Evolutionary conservation across 1,140 invertebrate species (phyloP).

Genomic region (Sesamia nonagrioides): DNA sequence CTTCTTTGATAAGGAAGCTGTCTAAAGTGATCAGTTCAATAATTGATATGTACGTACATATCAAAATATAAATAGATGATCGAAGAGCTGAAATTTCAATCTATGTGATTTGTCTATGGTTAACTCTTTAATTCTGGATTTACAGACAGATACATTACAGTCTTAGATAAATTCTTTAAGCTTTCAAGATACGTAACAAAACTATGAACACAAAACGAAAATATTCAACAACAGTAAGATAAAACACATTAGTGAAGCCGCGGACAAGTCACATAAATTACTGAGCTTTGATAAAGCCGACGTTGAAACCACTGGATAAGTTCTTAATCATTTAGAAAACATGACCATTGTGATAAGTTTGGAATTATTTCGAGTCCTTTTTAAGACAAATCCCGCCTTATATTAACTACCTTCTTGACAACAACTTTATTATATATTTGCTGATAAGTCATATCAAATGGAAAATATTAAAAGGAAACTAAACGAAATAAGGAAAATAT

Average conservation of each 20-base stretch:
- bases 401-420: constrained; percentile 13
- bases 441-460: constrained; percentile 39
- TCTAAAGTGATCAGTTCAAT: neutral
- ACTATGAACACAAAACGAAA: constrained; percentile 44
- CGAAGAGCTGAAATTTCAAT: neutral
- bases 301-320: constrained; percentile 62
- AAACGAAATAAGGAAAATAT: constrained; percentile 68
- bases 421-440: constrained; percentile 25
- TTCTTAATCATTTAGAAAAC: constrained; percentile 64
- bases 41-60: too few relatives aligned
- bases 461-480: constrained; percentile 53
- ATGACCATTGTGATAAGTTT: constrained; percentile 61
- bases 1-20: neutral
- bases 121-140: constrained; percentile 22
- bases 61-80: neutral
- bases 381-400: constrained; percentile 27
- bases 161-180: constrained; percentile 11
- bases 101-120: neutral
- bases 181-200: constrained; percentile 37
- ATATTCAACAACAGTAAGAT: constrained; percentile 64
- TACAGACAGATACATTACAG: constrained; percentile 3
- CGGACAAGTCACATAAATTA: constrained; percentile 67
- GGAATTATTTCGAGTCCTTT: constrained; percentile 43
- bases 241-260: constrained; percentile 64
- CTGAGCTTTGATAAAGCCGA: constrained; percentile 71